These are phyloP conservation scores for Vidua chalybeata DNA, from an alignment of 2,113 vertebrate species.

Conservation along the genomic window DNA sequence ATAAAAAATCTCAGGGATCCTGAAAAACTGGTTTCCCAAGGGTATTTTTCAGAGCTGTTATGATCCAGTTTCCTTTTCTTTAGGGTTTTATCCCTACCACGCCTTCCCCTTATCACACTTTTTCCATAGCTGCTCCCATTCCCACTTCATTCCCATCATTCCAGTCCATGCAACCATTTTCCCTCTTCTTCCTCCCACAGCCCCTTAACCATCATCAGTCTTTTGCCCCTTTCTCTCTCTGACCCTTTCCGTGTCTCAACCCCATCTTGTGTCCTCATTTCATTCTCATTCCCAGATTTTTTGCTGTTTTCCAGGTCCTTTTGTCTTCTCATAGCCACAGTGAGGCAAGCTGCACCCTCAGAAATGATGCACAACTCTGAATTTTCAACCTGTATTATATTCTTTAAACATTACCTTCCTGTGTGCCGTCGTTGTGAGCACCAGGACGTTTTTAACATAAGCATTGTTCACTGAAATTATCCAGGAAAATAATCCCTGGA, in stretches of 20 bases:
- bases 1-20: background rate
- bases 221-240: background rate
- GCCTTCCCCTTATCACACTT: background rate
- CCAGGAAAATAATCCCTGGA: background rate
- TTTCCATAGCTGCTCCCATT: background rate
- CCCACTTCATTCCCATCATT: background rate
- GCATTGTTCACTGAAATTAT: background rate
- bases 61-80: background rate
- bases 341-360: background rate
- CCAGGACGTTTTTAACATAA: background rate
- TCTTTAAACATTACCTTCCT: background rate
- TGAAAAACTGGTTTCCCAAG: background rate
- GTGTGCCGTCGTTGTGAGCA: accelerated
- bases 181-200: background rate
- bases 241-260: background rate
- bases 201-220: background rate
- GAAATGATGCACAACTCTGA: background rate
- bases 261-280: background rate
- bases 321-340: background rate
- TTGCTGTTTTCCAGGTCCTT: background rate
- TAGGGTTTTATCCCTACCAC: background rate
- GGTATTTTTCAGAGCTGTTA: background rate
- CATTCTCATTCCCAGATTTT: background rate
- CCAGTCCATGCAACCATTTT: background rate
- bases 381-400: background rate